Evolutionary conservation across 2,888 invertebrate species (phyloP).

Genomic region (Leptopilina syphax): DNA sequence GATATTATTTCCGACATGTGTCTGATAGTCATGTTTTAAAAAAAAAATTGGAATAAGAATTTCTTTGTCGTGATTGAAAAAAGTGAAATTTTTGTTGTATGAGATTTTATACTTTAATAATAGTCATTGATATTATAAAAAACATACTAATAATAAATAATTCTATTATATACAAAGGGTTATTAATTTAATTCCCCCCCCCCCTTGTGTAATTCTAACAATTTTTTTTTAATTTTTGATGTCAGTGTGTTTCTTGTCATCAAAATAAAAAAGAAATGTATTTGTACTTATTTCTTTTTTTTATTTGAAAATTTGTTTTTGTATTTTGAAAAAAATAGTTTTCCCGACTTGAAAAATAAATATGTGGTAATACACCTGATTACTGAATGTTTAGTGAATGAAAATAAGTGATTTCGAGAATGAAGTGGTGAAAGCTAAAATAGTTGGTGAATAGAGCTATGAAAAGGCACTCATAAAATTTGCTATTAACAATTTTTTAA

Average conservation of each 20-base stretch:
- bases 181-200: not conserved
- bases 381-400: conserved; percentile 1
- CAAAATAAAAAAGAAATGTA: too few relatives aligned
- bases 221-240: too few relatives aligned
- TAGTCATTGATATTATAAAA: conserved; percentile 13
- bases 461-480: conserved; percentile 1
- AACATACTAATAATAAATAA: conserved; percentile 11
- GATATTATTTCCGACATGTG: too few relatives aligned
- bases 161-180: not conserved
- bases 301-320: too few relatives aligned
- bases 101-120: conserved; percentile 6
- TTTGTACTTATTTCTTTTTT: too few relatives aligned
- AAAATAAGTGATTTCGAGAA: conserved; percentile 20
- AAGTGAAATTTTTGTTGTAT: not conserved
- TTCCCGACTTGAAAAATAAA: too few relatives aligned
- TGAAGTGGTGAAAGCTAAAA: conserved; percentile 30
- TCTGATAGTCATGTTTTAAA: too few relatives aligned
- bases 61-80: conserved; percentile 1
- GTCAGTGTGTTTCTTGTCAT: too few relatives aligned
- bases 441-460: conserved; percentile 4
- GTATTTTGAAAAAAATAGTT: too few relatives aligned
- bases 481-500: not conserved
- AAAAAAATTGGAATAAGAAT: not conserved
- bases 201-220: too few relatives aligned
- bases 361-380: not conserved